Percentiles rank a stretch among this genome's conserved stretches.
Evolutionary conservation across 1,140 invertebrate species (phyloP).

Genomic region (Drosophila triauraria): DNA sequence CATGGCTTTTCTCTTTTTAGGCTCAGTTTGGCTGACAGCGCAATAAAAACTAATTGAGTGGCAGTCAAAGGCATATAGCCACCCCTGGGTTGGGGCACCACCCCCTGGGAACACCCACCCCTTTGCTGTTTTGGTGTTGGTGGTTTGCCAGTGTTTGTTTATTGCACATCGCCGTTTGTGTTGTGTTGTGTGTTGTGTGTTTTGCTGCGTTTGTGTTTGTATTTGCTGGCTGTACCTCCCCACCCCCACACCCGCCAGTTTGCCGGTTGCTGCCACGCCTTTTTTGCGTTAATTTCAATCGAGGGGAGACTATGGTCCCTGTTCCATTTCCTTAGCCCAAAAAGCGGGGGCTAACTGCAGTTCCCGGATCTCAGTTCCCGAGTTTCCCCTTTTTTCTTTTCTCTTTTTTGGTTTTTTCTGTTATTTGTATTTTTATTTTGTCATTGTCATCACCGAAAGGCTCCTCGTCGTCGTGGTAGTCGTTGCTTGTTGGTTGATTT

Average conservation of each 20-base stretch:
- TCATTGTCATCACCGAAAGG: constrained; percentile 48
- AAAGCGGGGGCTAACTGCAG: constrained; percentile 32
- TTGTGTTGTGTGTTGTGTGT: constrained; percentile 9
- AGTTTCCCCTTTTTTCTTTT: background rate
- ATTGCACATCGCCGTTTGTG: constrained; percentile 63
- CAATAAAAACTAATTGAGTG: constrained; percentile 82
- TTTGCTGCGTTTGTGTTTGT: constrained; percentile 22
- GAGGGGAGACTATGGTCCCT: constrained; percentile 14
- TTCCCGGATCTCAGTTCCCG: background rate
- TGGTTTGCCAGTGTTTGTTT: constrained; percentile 69
- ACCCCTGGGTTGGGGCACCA: background rate
- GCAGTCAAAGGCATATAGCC: constrained; percentile 49
- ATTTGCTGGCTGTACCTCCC: constrained; percentile 29
- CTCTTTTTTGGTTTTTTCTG: background rate
- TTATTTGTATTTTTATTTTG: constrained; percentile 44
- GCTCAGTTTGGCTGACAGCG: constrained; percentile 66
- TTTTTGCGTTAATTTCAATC: constrained; percentile 81
- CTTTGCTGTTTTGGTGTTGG: constrained; percentile 39
- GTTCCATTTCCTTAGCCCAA: background rate
- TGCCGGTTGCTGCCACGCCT: constrained; percentile 56
- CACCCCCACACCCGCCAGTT: constrained; percentile 5
- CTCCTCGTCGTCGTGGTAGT: constrained; percentile 14
- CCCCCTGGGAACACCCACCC: background rate
- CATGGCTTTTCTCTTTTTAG: constrained; percentile 10
- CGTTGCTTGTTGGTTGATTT: constrained; percentile 55